These are phyloP conservation scores for Cheilosia scutellata DNA, from an alignment of 2,888 invertebrate species.

Conservation along the genomic window DNA sequence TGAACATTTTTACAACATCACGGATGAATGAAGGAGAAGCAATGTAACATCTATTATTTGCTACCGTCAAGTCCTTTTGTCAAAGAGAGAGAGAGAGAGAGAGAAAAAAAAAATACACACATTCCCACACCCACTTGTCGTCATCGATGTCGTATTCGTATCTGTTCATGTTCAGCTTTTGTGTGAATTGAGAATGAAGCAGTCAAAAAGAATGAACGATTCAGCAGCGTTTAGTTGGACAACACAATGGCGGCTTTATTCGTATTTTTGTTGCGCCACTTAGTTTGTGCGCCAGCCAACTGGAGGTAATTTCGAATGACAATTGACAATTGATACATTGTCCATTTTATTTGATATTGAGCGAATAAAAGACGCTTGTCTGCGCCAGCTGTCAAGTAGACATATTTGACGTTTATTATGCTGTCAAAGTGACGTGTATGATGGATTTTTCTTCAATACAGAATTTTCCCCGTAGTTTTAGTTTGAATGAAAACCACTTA, in stretches of 20 bases:
- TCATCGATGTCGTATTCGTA: not conserved
- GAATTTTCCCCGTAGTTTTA: no score
- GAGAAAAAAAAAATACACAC: not conserved
- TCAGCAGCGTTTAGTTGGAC: slow-evolving; percentile 39
- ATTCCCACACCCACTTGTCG: not conserved
- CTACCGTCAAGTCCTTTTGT: slow-evolving; percentile 60
- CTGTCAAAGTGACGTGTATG: slow-evolving; percentile 7
- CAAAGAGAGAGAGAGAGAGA: slow-evolving; percentile 12
- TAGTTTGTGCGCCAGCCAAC: slow-evolving; percentile 14
- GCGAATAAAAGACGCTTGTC: slow-evolving; percentile 10
- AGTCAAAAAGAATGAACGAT: slow-evolving; percentile 24
- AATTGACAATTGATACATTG: slow-evolving; percentile 56
- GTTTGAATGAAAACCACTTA: not conserved
- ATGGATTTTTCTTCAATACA: not conserved
- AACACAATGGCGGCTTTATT: slow-evolving; percentile 22
- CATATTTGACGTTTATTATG: slow-evolving; percentile 52
- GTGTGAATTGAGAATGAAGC: slow-evolving; percentile 34
- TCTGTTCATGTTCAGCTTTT: slow-evolving; percentile 20
- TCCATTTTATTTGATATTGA: slow-evolving; percentile 33
- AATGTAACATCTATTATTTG: slow-evolving; percentile 60
- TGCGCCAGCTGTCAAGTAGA: slow-evolving; percentile 37
- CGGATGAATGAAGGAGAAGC: slow-evolving; percentile 38
- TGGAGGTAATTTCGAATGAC: slow-evolving; percentile 32
- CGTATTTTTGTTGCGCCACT: slow-evolving; percentile 6
- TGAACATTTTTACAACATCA: slow-evolving; percentile 59